These are phyloP conservation scores for Trilocha varians DNA, from an alignment of 2,888 invertebrate genomes.

Conservation along the genomic window DNA sequence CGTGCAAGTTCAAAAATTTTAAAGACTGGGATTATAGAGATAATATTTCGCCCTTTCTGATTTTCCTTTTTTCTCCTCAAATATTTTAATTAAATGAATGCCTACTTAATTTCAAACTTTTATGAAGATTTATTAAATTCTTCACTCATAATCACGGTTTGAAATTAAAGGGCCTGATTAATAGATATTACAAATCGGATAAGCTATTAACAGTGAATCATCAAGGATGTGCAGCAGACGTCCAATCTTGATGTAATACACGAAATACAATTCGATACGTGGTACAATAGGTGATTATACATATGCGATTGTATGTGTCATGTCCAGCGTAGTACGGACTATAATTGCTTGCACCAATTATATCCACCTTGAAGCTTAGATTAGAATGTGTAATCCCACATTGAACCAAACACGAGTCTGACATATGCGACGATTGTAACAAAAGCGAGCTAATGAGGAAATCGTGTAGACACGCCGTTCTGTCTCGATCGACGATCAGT, in stretches of 20 bases:
- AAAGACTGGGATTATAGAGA: too few species aligned
- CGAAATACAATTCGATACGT: slow-evolving; percentile 20
- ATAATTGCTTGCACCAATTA: slow-evolving; percentile 3
- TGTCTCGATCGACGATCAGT: slow-evolving; percentile 34
- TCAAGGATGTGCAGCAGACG: slow-evolving; percentile 16
- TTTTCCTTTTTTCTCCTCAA: too few species aligned
- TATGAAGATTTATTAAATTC: background rate
- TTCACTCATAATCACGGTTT: background rate
- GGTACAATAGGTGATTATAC: background rate
- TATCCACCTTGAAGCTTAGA: slow-evolving; percentile 44
- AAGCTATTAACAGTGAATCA: slow-evolving; percentile 14
- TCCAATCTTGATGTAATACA: slow-evolving; percentile 13
- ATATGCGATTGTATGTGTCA: slow-evolving; percentile 1
- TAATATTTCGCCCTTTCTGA: too few species aligned
- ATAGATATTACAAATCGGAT: background rate
- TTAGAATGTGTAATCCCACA: slow-evolving; percentile 33
- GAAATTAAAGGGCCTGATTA: background rate
- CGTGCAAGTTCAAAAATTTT: too few species aligned
- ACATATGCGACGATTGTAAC: slow-evolving; percentile 33
- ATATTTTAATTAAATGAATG: background rate
- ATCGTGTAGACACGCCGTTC: slow-evolving; percentile 43
- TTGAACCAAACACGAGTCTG: slow-evolving; percentile 23
- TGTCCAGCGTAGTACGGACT: slow-evolving; percentile 2
- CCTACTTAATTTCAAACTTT: too few species aligned
- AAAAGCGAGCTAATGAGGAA: slow-evolving; percentile 66